phyloP scores from a whole-genome alignment of 2,113 vertebrate species.

The Cyanoramphus novaezelandiae region DNA sequence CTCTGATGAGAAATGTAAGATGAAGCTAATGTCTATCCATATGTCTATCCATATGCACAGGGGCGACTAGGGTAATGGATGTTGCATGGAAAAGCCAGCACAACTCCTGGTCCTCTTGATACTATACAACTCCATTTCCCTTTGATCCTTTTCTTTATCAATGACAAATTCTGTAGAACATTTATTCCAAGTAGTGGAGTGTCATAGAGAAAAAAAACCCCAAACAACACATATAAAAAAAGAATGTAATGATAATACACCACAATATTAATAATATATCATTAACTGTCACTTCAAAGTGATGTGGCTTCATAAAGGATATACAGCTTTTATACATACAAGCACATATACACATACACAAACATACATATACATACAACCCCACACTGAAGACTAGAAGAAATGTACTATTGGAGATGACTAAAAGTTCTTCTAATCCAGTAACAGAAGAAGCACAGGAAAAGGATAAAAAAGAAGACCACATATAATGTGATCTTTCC shows the following conservation, averaged over 20 bases:
- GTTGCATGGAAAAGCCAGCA: background rate
- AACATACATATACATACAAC: accelerated
- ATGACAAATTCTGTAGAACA: background rate
- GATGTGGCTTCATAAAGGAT: background rate
- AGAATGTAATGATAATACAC: background rate
- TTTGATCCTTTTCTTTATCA: background rate
- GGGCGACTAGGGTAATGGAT: background rate
- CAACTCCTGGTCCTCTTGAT: background rate
- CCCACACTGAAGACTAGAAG: background rate
- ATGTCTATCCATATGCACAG: background rate
- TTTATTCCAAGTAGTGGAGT: background rate
- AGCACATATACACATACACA: background rate
- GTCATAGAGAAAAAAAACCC: background rate
- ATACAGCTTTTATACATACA: background rate
- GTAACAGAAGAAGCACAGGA: background rate
- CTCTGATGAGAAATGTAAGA: background rate
- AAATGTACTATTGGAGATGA: background rate
- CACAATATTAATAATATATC: background rate
- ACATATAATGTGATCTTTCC: background rate
- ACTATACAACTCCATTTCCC: background rate
- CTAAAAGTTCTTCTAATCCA: background rate
- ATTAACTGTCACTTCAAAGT: background rate
- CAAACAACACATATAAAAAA: background rate
- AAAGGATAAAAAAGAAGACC: background rate
- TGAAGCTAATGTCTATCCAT: background rate